Conservation (phyloP, 1,140 invertebrate species). For the Atta colombica region DNA sequence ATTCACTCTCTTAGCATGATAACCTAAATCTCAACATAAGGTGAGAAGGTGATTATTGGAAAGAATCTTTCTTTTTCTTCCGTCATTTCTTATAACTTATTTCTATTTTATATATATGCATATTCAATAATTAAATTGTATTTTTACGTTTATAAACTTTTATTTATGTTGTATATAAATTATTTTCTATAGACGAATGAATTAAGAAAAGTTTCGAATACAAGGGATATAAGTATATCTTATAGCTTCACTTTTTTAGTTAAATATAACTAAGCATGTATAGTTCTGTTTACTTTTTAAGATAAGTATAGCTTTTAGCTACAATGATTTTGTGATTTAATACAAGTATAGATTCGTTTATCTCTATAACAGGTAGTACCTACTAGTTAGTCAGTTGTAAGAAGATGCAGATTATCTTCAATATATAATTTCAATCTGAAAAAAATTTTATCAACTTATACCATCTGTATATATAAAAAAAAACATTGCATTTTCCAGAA, state of each 20-base stretch:
- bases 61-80: neutral
- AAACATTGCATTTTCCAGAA: neutral
- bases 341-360: conserved; percentile 34
- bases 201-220: neutral
- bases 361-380: neutral
- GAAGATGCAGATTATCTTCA: conserved; percentile 31
- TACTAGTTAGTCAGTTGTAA: conserved; percentile 26
- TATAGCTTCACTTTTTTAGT: conserved; percentile 43
- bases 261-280: conserved; percentile 45
- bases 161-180: neutral
- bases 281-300: conserved; percentile 54
- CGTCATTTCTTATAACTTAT: neutral
- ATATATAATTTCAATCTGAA: neutral
- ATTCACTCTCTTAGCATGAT: conserved; percentile 69
- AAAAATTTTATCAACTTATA: neutral
- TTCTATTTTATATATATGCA: neutral
- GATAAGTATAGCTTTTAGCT: conserved; percentile 54
- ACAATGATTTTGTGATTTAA: conserved; percentile 42
- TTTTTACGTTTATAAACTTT: neutral
- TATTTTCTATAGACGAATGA: neutral
- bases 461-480: neutral
- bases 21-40: conserved; percentile 71
- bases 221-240: conserved; percentile 24
- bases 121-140: neutral
- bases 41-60: conserved; percentile 6